Percentiles rank a stretch among this genome's conserved stretches.
phyloP scores from a whole-genome alignment of 2,888 invertebrate species.

The Spatulosminthurus flaviceps region DNA sequence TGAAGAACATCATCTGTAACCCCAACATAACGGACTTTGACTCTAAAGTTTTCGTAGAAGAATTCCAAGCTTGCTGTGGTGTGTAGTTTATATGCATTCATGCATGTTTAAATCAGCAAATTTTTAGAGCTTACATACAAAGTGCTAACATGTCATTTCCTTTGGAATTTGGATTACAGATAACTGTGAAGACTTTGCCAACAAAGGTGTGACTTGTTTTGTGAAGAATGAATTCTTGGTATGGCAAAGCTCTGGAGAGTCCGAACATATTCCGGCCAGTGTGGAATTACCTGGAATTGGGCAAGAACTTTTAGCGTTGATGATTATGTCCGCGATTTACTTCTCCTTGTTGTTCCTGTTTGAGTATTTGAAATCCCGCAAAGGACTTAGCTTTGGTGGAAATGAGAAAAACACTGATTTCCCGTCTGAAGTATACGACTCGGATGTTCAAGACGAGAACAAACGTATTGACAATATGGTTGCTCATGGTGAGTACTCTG shows the following conservation, averaged over 20 bases:
- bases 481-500: conserved; percentile 12
- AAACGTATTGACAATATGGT: conserved; percentile 49
- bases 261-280: conserved; percentile 53
- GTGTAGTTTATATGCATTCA: conserved; percentile 43
- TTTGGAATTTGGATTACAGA: too few relatives aligned
- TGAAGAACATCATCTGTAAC: conserved; percentile 56
- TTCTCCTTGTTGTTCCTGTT: conserved; percentile 51
- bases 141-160: background rate
- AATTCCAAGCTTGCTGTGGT: conserved; percentile 48
- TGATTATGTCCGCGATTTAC: conserved; percentile 55
- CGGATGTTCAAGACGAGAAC: conserved; percentile 53
- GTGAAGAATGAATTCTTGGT: conserved; percentile 52
- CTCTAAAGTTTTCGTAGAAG: conserved; percentile 42
- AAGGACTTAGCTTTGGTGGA: background rate
- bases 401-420: conserved; percentile 29
- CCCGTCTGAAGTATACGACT: conserved; percentile 44
- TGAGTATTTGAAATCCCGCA: conserved; percentile 46
- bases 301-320: conserved; percentile 56
- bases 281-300: conserved; percentile 57
- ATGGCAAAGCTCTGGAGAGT: conserved; percentile 57
- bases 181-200: conserved; percentile 48
- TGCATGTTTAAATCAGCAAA: conserved; percentile 24
- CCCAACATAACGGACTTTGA: conserved; percentile 55
- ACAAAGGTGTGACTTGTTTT: conserved; percentile 51
- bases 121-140: too few relatives aligned